Base-by-base conservation (phyloP, 2,888 invertebrate genomes). In the Ptycholaimellus sp. region DNA sequence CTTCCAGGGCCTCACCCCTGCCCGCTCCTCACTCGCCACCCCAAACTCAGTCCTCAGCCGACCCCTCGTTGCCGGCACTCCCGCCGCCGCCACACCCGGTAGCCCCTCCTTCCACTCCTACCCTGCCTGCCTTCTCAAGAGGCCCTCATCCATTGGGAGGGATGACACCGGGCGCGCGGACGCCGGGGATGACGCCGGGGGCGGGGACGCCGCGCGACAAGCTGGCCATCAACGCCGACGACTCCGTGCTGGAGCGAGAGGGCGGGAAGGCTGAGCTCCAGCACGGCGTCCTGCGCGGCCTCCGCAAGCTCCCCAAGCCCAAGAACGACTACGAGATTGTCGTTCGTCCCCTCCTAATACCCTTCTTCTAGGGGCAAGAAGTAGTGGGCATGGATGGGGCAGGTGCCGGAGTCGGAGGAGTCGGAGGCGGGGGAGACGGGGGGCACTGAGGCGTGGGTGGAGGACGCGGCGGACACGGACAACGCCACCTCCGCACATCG, bases 321-420 rank as follows among this genome's bases (percentile, higher is more conserved):
- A 76, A 77, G 48, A 93, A 99, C 58, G 93, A 99, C 63, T 99
- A 85, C 59, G 93, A 96, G 65, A 87, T 93, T 52, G 87, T 93
- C 5, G n/a, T n/a, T n/a, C n/a, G n/a, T n/a, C n/a, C n/a, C n/a
- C n/a, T n/a, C n/a, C n/a, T n/a, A n/a, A n/a, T n/a, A n/a, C n/a
- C n/a, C n/a, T n/a, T n/a, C n/a, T n/a, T n/a, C n/a, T n/a, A n/a
- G n/a, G n/a, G n/a, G n/a, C n/a, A n/a, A n/a, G n/a, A n/a, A n/a
- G n/a, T n/a, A n/a, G n/a, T n/a, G n/a, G n/a, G n/a, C n/a, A n/a
- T n/a, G n/a, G n/a, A n/a, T n/a, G n/a, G n/a, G n/a, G n/a, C n/a
- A n/a, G n/a, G n/a, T n/a, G n/a, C n/a, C n/a, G 30, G 79, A 90
- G 13, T 87, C 90, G 0, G 85, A 85, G 43, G 58, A 58, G 27